These are phyloP conservation scores for Myathropa florea DNA, from an alignment of 2,888 invertebrate genomes.

Conservation along the genomic window DNA sequence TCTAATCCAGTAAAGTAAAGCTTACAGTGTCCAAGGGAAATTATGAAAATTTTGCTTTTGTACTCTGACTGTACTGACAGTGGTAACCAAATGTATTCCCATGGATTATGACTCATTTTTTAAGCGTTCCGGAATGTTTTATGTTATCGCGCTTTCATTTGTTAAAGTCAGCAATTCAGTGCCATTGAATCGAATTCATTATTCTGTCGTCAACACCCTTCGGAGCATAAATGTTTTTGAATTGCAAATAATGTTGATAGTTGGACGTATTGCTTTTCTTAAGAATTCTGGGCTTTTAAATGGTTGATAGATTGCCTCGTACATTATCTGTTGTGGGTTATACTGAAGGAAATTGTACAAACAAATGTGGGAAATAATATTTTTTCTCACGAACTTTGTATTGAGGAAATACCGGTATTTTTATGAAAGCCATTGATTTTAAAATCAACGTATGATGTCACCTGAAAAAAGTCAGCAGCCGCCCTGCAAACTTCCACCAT, in stretches of 20 bases:
- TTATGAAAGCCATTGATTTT: no score
- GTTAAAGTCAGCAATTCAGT: neutral
- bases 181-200: neutral
- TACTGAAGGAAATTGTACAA: no score
- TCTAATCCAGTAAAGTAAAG: slow-evolving; percentile 13
- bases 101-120: neutral
- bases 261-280: no score
- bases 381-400: no score
- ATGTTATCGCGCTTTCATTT: neutral
- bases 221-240: neutral
- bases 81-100: neutral
- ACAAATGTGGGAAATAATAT: no score
- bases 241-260: neutral
- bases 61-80: neutral
- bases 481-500: no score
- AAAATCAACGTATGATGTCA: no score
- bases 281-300: no score
- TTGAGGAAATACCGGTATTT: no score
- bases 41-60: neutral
- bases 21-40: neutral
- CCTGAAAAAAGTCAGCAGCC: no score
- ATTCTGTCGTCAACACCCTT: neutral
- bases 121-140: neutral
- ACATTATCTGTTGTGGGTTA: no score
- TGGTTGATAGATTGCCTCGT: no score